Conservation (phyloP, 2,888 invertebrate species). For the Ochropleura plecta region DNA sequence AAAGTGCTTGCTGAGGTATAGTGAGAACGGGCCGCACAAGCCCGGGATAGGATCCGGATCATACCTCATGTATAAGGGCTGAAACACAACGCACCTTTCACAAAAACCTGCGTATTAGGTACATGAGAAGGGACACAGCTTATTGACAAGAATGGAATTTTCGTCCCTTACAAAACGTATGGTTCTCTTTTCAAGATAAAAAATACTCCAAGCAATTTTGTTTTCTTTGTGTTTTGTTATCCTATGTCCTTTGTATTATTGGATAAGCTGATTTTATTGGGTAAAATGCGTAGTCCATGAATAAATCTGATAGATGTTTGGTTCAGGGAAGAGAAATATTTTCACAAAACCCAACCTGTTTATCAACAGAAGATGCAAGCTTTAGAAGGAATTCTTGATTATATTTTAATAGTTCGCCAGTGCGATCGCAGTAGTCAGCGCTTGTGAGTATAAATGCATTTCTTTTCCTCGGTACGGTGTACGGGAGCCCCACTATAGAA, state of each 20-base stretch:
- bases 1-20: slow-evolving; percentile 84
- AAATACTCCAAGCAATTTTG: slow-evolving; percentile 68
- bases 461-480: slow-evolving; percentile 73
- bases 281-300: slow-evolving; percentile 3
- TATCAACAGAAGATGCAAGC: slow-evolving; percentile 78
- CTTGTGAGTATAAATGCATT: slow-evolving; percentile 83
- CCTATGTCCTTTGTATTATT: slow-evolving; percentile 50
- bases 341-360: slow-evolving; percentile 71
- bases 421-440: slow-evolving; percentile 84
- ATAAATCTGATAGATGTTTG: slow-evolving; percentile 6
- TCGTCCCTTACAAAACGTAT: slow-evolving; percentile 70
- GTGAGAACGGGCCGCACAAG: slow-evolving; percentile 79
- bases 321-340: background rate
- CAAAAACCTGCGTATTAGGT: slow-evolving; percentile 55
- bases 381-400: slow-evolving; percentile 86
- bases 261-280: slow-evolving; percentile 49
- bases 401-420: slow-evolving; percentile 82
- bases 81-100: slow-evolving; percentile 70
- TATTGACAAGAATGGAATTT: slow-evolving; percentile 72
- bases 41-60: slow-evolving; percentile 87
- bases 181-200: slow-evolving; percentile 68
- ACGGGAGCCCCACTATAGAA: slow-evolving; percentile 74
- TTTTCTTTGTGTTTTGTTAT: slow-evolving; percentile 66
- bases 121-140: slow-evolving; percentile 66
- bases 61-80: slow-evolving; percentile 86